Evolutionary conservation across 2,888 invertebrate genomes (phyloP).

Genomic region (Epinotia demarniana): DNA sequence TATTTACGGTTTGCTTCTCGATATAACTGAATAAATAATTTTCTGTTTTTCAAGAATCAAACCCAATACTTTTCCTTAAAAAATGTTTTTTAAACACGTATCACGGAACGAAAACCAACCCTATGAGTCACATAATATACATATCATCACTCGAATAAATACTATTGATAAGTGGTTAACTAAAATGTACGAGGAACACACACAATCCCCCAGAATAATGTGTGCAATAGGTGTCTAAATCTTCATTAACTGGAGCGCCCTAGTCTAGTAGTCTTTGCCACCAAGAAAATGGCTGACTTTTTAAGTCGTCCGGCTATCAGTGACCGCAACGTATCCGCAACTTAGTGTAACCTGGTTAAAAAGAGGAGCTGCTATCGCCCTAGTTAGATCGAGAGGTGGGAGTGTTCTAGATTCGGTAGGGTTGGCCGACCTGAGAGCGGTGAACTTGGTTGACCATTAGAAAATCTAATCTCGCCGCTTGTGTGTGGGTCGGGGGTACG

Average conservation of each 20-base stretch:
- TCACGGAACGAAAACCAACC: no score
- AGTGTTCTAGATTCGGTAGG: conserved; percentile 43
- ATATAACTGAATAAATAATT: no score
- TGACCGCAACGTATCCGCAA: conserved; percentile 41
- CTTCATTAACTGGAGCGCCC: conserved; percentile 41
- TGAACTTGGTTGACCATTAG: conserved; percentile 65
- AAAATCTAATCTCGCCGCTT: conserved; percentile 66
- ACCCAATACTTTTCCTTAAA: no score
- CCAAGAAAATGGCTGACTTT: conserved; percentile 45
- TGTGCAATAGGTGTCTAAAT: neutral
- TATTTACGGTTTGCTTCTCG: no score
- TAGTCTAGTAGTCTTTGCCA: conserved; percentile 43
- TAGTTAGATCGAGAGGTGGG: conserved; percentile 16
- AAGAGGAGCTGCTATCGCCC: conserved; percentile 28
- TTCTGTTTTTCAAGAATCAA: no score
- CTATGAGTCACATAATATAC: no score
- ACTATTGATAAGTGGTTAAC: no score
- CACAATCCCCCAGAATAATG: neutral
- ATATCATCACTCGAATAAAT: no score
- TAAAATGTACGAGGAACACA: neutral
- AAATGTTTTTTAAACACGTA: no score
- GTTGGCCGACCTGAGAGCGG: conserved; percentile 59
- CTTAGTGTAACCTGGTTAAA: conserved; percentile 39
- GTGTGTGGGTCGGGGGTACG: conserved; percentile 57
- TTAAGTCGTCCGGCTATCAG: conserved; percentile 46